Percentiles rank a stretch among this genome's conserved stretches.
Evolutionary conservation across 2,113 vertebrate genomes (phyloP).

Genomic region (Drymodes brunneopygia): DNA sequence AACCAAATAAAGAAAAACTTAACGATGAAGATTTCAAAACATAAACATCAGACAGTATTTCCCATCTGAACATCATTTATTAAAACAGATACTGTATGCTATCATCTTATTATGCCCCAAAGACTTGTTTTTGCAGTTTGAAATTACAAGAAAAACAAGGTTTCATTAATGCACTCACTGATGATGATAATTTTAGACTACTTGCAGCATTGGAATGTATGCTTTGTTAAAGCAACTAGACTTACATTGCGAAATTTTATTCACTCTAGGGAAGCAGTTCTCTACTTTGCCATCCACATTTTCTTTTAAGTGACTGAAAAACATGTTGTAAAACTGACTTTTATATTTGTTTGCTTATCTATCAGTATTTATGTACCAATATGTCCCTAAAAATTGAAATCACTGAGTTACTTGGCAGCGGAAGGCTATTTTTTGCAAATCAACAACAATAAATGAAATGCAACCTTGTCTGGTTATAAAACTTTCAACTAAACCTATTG

Average conservation of each 20-base stretch:
- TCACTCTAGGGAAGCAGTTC: neutral
- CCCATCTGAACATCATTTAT: constrained; percentile 20
- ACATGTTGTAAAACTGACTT: neutral
- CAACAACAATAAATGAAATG: neutral
- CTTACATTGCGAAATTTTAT: constrained; percentile 11
- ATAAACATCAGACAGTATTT: neutral
- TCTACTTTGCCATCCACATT: neutral
- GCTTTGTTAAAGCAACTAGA: constrained; percentile 23
- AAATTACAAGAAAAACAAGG: constrained; percentile 74
- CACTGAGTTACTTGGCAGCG: neutral
- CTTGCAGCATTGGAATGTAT: constrained; percentile 23
- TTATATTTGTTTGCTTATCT: neutral
- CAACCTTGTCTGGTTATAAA: neutral
- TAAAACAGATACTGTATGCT: constrained; percentile 38
- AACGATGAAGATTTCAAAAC: neutral
- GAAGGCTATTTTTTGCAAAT: neutral
- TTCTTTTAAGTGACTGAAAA: neutral
- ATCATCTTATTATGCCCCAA: constrained; percentile 67
- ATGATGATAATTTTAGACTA: constrained; percentile 66
- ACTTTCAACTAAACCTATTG: neutral
- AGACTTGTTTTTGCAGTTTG: constrained; percentile 69
- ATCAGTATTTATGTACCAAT: neutral
- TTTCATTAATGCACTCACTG: constrained; percentile 55
- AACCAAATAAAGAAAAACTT: neutral
- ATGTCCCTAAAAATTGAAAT: neutral